phyloP scores from a whole-genome alignment of 2,113 vertebrate species.

The Triplophysa rosa region DNA sequence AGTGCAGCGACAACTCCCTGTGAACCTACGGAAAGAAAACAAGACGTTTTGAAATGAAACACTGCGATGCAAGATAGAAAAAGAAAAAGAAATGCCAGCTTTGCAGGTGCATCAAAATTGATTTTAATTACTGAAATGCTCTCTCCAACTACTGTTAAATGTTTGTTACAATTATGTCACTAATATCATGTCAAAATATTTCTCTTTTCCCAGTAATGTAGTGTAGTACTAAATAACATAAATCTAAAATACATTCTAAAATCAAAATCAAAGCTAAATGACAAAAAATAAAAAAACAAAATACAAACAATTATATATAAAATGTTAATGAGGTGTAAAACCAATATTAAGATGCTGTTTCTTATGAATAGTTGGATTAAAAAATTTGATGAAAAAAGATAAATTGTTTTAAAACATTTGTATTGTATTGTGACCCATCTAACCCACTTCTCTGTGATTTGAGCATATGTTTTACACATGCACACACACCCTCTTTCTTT shows the following conservation, averaged over 20 bases:
- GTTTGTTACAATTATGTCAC: background rate
- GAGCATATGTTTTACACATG: slow-evolving; percentile 6
- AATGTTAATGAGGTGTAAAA: background rate
- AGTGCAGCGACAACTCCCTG: slow-evolving; percentile 57
- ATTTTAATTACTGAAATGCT: slow-evolving; percentile 3
- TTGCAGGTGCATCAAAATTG: background rate
- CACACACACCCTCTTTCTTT: background rate
- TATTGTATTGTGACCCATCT: background rate
- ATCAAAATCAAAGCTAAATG: background rate
- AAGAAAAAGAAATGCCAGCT: no score
- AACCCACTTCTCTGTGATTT: slow-evolving; percentile 1
- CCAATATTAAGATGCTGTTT: background rate
- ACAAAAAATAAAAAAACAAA: background rate
- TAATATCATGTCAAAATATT: slow-evolving; percentile 14
- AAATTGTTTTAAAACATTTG: background rate
- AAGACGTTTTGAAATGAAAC: slow-evolving; percentile 14
- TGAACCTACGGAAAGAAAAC: slow-evolving; percentile 60
- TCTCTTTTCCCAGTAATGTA: background rate
- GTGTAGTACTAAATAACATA: background rate
- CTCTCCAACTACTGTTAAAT: slow-evolving; percentile 4
- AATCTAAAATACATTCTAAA: background rate
- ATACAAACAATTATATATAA: no score
- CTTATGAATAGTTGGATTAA: no score
- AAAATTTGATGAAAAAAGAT: background rate
- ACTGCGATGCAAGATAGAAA: background rate